A percentile compares a stretch with the other conserved stretches of the same genome.
These are phyloP conservation scores for Apostichopus californicus DNA, from an alignment of 35 echinoderm and acorn worm species.

Conservation along the genomic window DNA sequence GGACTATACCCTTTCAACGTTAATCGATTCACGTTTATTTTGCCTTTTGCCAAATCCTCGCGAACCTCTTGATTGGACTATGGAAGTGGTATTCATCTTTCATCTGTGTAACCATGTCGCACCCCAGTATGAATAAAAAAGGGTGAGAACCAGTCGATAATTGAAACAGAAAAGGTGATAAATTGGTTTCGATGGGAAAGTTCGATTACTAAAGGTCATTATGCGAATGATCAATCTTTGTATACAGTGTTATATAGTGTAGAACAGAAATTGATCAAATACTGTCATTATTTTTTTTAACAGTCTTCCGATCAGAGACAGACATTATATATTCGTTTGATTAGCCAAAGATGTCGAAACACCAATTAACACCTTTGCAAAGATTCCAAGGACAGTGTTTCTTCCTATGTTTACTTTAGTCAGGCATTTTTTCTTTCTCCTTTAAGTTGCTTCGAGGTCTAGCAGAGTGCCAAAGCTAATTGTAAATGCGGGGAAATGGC, in stretches of 20 bases:
- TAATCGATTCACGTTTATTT: background rate
- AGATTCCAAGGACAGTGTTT: too few relatives aligned
- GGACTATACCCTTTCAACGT: background rate
- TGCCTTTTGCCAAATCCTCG: background rate
- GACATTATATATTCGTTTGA: too few relatives aligned
- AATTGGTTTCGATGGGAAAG: background rate
- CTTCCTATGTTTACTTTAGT: too few relatives aligned
- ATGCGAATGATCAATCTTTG: background rate
- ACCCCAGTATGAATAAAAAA: background rate
- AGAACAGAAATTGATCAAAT: background rate
- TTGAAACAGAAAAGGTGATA: conserved; percentile 1
- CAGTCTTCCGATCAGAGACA: background rate
- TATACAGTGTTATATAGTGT: background rate
- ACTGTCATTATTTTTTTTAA: background rate
- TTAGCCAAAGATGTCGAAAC: background rate
- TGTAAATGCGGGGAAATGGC: too few relatives aligned
- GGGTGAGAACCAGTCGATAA: background rate
- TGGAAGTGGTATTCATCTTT: background rate
- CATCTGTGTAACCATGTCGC: background rate
- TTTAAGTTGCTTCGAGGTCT: too few relatives aligned
- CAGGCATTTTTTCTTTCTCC: too few relatives aligned
- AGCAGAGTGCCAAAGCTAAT: too few relatives aligned
- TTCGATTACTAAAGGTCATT: background rate
- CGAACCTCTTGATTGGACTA: background rate
- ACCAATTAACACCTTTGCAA: background rate